Evolutionary conservation across 2,888 invertebrate species (phyloP).

Genomic region (Toxonevra muliebris): DNA sequence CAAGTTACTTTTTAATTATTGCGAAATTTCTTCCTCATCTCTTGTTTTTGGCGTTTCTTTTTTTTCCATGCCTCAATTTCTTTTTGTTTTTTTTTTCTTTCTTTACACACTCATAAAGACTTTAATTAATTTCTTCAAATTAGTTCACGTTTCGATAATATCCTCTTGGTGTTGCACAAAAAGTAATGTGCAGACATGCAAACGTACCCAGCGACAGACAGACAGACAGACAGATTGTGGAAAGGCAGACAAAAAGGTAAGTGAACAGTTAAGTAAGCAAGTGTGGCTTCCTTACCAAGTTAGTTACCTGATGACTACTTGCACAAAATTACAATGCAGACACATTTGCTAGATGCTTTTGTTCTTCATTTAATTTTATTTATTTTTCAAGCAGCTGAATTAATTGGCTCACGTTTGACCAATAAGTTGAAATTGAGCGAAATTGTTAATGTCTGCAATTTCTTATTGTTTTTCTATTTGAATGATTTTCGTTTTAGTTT

Average conservation of each 20-base stretch:
- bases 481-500: not conserved
- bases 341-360: constrained; percentile 6
- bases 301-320: not conserved
- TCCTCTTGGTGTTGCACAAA: constrained; percentile 16
- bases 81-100: constrained; percentile 4
- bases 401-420: constrained; percentile 27
- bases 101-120: constrained; percentile 11
- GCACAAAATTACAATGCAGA: not conserved
- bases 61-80: not conserved
- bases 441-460: not conserved
- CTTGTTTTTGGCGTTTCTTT: not conserved
- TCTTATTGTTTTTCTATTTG: not conserved
- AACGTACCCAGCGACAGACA: not conserved
- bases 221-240: not conserved
- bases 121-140: constrained; percentile 29
- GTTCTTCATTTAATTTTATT: not conserved
- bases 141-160: constrained; percentile 27
- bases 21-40: not conserved
- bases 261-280: not conserved
- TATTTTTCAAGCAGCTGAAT: not conserved
- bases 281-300: not conserved
- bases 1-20: not conserved
- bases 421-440: constrained; percentile 12
- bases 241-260: not conserved
- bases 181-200: constrained; percentile 11